These are phyloP conservation scores for Spisula solida DNA, from an alignment of 2,888 invertebrate species.

Conservation along the genomic window DNA sequence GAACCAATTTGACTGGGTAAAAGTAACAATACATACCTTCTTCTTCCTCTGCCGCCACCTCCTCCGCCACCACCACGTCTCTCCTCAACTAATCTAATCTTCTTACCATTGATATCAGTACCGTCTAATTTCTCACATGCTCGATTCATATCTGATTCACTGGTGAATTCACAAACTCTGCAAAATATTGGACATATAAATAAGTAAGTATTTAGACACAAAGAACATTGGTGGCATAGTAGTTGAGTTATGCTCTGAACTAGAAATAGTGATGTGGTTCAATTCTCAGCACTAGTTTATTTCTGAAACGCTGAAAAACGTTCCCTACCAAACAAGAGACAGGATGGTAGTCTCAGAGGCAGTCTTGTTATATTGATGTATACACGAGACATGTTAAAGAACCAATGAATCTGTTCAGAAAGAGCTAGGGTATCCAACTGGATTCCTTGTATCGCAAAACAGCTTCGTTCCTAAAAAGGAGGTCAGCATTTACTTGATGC, in stretches of 20 bases:
- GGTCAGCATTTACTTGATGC: too few relatives aligned
- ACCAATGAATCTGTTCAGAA: not conserved
- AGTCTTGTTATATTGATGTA: too few relatives aligned
- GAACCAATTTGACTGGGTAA: too few relatives aligned
- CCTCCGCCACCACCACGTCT: constrained; percentile 83
- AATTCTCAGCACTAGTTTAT: too few relatives aligned
- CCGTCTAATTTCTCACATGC: constrained; percentile 98
- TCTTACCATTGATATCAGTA: constrained; percentile 97
- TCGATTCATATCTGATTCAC: constrained; percentile 97
- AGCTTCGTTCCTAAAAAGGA: too few relatives aligned
- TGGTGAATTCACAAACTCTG: constrained; percentile 98
- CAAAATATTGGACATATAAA: not conserved
- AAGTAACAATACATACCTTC: constrained; percentile 4
- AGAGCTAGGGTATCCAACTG: too few relatives aligned
- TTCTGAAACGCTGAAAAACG: not conserved
- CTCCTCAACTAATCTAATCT: constrained; percentile 96
- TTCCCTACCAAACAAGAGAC: not conserved
- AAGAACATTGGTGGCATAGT: too few relatives aligned
- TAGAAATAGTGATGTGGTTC: too few relatives aligned
- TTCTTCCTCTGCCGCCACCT: constrained; percentile 25
- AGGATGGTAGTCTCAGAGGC: too few relatives aligned
- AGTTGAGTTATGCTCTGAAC: too few relatives aligned
- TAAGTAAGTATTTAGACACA: not conserved
- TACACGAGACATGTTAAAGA: not conserved
- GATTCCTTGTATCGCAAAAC: too few relatives aligned